These are phyloP conservation scores for Gibbula magus DNA, from an alignment of 2,888 invertebrate species.

Conservation along the genomic window DNA sequence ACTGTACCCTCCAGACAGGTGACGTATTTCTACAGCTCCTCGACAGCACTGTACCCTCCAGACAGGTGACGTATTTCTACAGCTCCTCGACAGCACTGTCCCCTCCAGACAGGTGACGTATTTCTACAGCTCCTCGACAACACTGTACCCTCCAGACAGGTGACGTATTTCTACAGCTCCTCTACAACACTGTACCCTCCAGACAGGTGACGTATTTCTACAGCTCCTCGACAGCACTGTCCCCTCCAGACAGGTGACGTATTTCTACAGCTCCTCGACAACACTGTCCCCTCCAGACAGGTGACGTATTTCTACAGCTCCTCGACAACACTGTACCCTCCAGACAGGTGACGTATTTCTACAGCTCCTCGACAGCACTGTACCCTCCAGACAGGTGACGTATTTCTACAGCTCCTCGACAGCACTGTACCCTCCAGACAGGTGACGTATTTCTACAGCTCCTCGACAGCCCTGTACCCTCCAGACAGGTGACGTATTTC, in stretches of 20 bases:
- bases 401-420: slow-evolving; percentile 27
- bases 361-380: slow-evolving; percentile 33
- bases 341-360: slow-evolving; percentile 31
- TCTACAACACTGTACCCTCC: slow-evolving; percentile 34
- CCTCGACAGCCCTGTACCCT: slow-evolving; percentile 33
- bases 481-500: slow-evolving; percentile 33
- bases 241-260: slow-evolving; percentile 36
- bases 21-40: slow-evolving; percentile 22
- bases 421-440: slow-evolving; percentile 34
- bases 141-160: slow-evolving; percentile 34
- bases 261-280: slow-evolving; percentile 30
- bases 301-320: slow-evolving; percentile 26
- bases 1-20: slow-evolving; percentile 36
- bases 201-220: slow-evolving; percentile 31
- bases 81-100: slow-evolving; percentile 33
- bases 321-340: slow-evolving; percentile 35
- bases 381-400: slow-evolving; percentile 37
- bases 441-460: slow-evolving; percentile 29
- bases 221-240: slow-evolving; percentile 34
- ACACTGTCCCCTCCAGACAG: slow-evolving; percentile 33
- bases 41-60: slow-evolving; percentile 32
- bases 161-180: slow-evolving; percentile 22
- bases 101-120: slow-evolving; percentile 36
- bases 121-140: slow-evolving; percentile 31
- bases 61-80: slow-evolving; percentile 31